Evolutionary conservation across 2,797 vertebrate genomes (phyloP).

Genomic region (Toxotes lorentzi): DNA sequence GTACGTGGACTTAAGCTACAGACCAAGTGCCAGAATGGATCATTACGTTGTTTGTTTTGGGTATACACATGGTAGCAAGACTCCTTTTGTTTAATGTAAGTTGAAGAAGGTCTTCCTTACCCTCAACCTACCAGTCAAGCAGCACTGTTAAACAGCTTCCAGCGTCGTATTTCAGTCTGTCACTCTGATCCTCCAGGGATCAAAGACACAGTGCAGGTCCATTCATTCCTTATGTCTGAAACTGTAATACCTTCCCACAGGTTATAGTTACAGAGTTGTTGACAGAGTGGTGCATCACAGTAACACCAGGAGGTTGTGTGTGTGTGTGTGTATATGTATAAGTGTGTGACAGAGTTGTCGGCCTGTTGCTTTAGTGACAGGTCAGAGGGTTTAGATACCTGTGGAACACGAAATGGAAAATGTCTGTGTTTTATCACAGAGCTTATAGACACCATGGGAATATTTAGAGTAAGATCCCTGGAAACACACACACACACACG

Average conservation of each 20-base stretch:
- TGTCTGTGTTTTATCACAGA: constrained; percentile 33
- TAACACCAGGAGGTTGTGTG: constrained; percentile 23
- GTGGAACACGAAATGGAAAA: constrained; percentile 26
- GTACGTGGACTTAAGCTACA: background rate
- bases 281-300: constrained; percentile 45
- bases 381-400: constrained; percentile 2
- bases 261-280: constrained; percentile 63
- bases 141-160: constrained; percentile 22
- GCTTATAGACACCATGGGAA: constrained; percentile 3
- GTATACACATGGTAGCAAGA: background rate
- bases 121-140: constrained; percentile 5
- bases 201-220: constrained; percentile 46
- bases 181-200: constrained; percentile 35
- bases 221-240: constrained; percentile 49
- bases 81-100: constrained; percentile 5
- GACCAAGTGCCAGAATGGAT: background rate
- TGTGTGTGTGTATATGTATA: background rate
- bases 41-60: background rate
- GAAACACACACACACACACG: background rate
- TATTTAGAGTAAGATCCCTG: background rate
- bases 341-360: background rate
- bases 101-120: background rate
- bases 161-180: constrained; percentile 46
- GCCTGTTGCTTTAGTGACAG: background rate
- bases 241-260: constrained; percentile 53